Conservation (phyloP, 2,888 invertebrate genomes). For the Drosophila longiperda region DNA sequence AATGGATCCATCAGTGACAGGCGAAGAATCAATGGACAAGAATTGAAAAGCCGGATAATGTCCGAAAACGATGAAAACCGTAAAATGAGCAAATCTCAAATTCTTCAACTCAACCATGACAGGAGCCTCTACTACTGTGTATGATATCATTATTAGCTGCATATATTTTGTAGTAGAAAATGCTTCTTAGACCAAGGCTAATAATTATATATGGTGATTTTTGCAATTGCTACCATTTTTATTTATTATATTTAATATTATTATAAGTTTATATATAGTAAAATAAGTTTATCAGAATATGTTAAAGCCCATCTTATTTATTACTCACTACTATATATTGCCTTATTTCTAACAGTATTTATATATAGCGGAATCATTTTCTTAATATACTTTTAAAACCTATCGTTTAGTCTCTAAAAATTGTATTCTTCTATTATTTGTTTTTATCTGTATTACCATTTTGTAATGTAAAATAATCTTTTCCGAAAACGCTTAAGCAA, state of each 20-base stretch:
- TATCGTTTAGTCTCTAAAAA: neutral
- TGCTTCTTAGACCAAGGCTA: neutral
- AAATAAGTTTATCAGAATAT: neutral
- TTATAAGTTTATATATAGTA: neutral
- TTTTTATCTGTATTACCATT: neutral
- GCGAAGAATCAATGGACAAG: conserved; percentile 41
- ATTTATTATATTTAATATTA: too few species aligned
- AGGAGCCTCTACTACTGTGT: neutral
- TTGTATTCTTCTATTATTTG: neutral
- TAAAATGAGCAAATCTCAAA: conserved; percentile 74
- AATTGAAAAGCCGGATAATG: conserved; percentile 52
- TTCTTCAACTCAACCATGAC: conserved; percentile 6
- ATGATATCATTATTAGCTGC: neutral
- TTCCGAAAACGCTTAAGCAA: neutral
- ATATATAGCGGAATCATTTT: neutral
- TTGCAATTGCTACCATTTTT: neutral
- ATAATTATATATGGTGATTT: neutral
- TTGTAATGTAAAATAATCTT: neutral
- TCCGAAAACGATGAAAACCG: conserved; percentile 51
- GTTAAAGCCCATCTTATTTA: neutral
- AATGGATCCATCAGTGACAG: conserved; percentile 56
- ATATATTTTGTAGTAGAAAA: neutral
- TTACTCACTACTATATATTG: neutral
- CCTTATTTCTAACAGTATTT: neutral
- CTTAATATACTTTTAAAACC: neutral